Evolutionary conservation across 2,888 invertebrate species (phyloP), one percentile per base, ranked within the genome.

Genomic region (Alcis repandata): DNA sequence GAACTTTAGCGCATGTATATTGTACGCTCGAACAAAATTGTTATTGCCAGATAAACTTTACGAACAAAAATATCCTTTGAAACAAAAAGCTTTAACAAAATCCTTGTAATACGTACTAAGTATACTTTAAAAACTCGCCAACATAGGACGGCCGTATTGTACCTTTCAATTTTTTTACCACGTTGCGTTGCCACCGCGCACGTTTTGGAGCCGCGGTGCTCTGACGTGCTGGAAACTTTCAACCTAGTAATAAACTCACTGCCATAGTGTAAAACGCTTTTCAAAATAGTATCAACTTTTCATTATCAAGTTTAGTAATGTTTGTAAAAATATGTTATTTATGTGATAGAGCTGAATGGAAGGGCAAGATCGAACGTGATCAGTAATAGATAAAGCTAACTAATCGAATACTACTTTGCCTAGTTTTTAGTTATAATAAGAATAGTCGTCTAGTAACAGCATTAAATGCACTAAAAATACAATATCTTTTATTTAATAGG

Each of bases 381-480:
- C 54, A 51, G 38, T 41, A 43, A 51, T 51, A 63, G 41, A 43
- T 33, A 54, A 46, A 40, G 13, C 20, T 49, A 53, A 33, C n/a
- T 57, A 33, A 60, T 46, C 45, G 52, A 53, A 17, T 52, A 65
- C 6, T 53, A 32, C 22, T 54, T 36, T 36, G n/a, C 48, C 41
- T 59, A 54, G 48, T 64, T 43, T 33, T 36, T 64, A 64, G 59
- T 62, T 48, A 40, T 64, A 60, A 40, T 64, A 60, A 48, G 59
- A 49, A 40, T 60, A 59, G 51, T 59, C 27, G 32, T 51, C 6
- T 58, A 68, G 61, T 63, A 56, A 54, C 68, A 65, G 68, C 69
- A 70, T 71, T 53, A 62, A 71, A 69, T 72, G 69, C 69, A 51
- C 58, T 61, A 32, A 27, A 27, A 27, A 27, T 27, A 27, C 27